These are phyloP conservation scores for Scaeva pyrastri DNA, from an alignment of 2,888 invertebrate genomes.

Conservation along the genomic window DNA sequence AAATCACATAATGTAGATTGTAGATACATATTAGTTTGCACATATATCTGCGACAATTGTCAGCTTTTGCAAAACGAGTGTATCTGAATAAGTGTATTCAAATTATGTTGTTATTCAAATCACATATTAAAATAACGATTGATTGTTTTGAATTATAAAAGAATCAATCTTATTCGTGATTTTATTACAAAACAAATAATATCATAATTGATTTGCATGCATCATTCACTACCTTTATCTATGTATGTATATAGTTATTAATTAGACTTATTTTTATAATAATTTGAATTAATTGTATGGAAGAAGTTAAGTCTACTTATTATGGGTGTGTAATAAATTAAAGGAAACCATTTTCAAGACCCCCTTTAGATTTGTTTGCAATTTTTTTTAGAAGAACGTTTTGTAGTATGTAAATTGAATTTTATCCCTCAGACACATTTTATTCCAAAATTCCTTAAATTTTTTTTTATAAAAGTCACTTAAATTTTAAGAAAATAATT, in stretches of 20 bases:
- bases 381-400: too few species aligned
- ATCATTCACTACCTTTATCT: not conserved
- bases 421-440: too few species aligned
- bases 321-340: too few species aligned
- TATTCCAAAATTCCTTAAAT: too few species aligned
- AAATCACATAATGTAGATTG: not conserved
- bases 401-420: too few species aligned
- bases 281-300: not conserved
- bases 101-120: constrained; percentile 15
- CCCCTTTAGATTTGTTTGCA: too few species aligned
- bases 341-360: too few species aligned
- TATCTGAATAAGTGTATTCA: too few species aligned
- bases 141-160: not conserved
- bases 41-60: not conserved
- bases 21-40: too few species aligned
- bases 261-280: not conserved
- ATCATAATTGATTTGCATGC: not conserved
- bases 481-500: too few species aligned
- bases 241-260: not conserved
- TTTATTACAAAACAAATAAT: not conserved
- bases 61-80: not conserved
- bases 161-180: not conserved
- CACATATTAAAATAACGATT: constrained; percentile 11
- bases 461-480: too few species aligned
- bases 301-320: too few species aligned